Base-by-base conservation (phyloP, 2,888 invertebrate genomes). In the Apodemia duryi region DNA sequence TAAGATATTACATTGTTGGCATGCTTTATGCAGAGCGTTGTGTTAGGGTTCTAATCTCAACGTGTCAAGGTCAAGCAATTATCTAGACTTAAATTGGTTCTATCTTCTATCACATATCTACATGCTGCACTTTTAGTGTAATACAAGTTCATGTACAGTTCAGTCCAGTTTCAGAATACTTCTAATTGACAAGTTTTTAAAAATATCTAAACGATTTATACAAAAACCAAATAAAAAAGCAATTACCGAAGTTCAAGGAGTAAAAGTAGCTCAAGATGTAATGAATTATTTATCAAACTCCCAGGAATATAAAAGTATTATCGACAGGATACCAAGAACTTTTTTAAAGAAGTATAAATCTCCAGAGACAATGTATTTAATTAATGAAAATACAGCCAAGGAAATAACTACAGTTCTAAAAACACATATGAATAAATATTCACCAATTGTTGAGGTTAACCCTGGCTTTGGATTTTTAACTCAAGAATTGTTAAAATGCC, bases 391-490 rank as follows among this genome's bases (percentile, higher is more conserved):
- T 41, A 85, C 84, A 21, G 93, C 93, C 0, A 81, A 83, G 67
- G 68, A 76, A 68, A 86, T 93, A 66, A 76, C 77, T 2, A 72
- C 78, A 35, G 74, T 85, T 41, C 78, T 93, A n/a, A 78, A 77
- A 68, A 72, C 74, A 11, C 75, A 85, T 68, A 72, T 93, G 32
- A 72, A 72, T 35, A 68, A 76, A 11, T 73, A 79, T n/a, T 74
- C 79, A 13, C 84, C 92, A 2, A 76, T 95, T 21, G 82, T 94
- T n/a, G 96, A 96, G 86, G 87, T 95, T 0, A 95, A 95, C 84
- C 94, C 96, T 1, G 96, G 96, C 0, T 83, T 94, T 57, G 95
- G 96, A 0, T 80, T 94, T 29, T 80, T 96, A 63, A 94, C 95
- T 2, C 80, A 89, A 70, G 88, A 94, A 72, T 77, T 96, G 46